Base-by-base conservation (phyloP, 2,113 vertebrate species). In the Hippocampus abdominalis region DNA sequence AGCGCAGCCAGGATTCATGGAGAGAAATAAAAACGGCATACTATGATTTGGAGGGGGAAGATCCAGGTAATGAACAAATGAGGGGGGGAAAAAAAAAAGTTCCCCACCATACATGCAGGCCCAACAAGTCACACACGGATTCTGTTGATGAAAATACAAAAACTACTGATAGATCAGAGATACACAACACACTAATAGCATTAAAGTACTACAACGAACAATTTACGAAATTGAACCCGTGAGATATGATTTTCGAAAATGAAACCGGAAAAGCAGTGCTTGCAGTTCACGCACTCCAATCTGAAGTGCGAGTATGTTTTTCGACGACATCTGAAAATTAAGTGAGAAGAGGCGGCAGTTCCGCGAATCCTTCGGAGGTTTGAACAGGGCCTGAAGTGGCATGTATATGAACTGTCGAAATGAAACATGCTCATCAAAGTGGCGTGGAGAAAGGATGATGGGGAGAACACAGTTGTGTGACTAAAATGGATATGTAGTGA, bases 401-500 rank as follows among this genome's bases (percentile, higher is more conserved):
- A 64, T 39, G 51, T 57, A 16, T 16, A 70, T 27, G 62, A 64
- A 69, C 36, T 27, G 40, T 62, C 42, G 32, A 56, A 70, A 66
- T 71, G 39, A 4, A 69, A 64, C 59, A 23, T 56, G 29, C 32
- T 23, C 44, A 49, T 79, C n/a, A 72, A 70, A 73, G 70, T 66
- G 60, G 54, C 32, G 68, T 74, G 70, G 40, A 68, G 44, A 61
- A 71, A 65, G 32, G 65, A 49, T 48, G 64, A 65, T 67, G 48
- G 27, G 56, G 68, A 18, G 57, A n/a, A 64, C 42, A 42, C 49
- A 44, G 59, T 75, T 59, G 68, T 71, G 57, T 70, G 75, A 72
- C 68, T 66, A 48, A 39, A 64, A 82, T 81, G 86, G 73, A 72
- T 27, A 75, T 64, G 51, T 13, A 32, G 7, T 64, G 54, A 27